These are phyloP conservation scores for Kryptolebias marmoratus DNA, from an alignment of 2,113 vertebrate species.

Conservation along the genomic window DNA sequence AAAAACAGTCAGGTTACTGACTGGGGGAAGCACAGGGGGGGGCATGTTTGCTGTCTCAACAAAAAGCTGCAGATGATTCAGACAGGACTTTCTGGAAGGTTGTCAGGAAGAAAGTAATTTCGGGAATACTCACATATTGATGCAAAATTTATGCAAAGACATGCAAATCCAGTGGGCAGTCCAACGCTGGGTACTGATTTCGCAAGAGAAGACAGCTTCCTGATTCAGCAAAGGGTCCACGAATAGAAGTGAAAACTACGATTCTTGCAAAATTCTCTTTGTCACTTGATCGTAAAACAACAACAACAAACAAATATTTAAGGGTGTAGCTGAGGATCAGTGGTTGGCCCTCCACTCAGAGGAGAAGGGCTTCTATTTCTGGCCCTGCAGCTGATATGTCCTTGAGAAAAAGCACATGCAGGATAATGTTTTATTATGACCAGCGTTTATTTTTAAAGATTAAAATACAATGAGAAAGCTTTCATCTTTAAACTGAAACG, in stretches of 20 bases:
- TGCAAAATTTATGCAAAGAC: slow-evolving; percentile 74
- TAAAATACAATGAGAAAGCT: too few species aligned
- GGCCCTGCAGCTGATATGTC: too few species aligned
- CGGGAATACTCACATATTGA: slow-evolving; percentile 6
- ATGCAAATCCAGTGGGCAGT: slow-evolving; percentile 66
- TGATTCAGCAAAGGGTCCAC: neutral
- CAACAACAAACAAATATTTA: too few species aligned
- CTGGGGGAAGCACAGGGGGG: neutral
- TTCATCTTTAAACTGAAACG: too few species aligned
- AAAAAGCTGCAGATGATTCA: neutral
- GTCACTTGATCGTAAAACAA: too few species aligned
- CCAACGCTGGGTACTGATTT: neutral
- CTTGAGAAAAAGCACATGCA: too few species aligned
- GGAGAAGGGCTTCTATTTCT: too few species aligned
- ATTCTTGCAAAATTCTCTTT: too few species aligned
- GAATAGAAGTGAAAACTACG: neutral
- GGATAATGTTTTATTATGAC: too few species aligned
- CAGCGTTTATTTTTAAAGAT: too few species aligned
- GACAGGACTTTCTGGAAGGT: neutral
- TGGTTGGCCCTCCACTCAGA: too few species aligned
- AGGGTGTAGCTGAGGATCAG: too few species aligned
- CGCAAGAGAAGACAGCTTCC: slow-evolving; percentile 37
- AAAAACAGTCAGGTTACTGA: neutral
- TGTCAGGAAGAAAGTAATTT: neutral
- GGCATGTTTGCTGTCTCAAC: neutral